Percentiles rank a stretch among this genome's conserved stretches.
phyloP scores from a whole-genome alignment of 1,140 invertebrate species.

The Diploscapter pachys region DNA sequence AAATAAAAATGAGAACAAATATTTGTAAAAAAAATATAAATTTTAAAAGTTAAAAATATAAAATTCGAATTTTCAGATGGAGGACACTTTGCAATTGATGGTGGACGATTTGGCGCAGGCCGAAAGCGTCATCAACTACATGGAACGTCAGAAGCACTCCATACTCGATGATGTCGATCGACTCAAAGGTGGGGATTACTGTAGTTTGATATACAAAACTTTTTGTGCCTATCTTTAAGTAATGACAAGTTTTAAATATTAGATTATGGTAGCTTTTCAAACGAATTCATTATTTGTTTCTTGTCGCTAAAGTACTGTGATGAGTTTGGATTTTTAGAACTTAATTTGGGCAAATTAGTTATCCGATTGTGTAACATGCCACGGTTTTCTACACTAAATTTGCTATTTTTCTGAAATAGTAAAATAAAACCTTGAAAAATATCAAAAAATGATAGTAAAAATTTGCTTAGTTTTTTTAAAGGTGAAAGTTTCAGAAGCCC shows the following conservation, averaged over 20 bases:
- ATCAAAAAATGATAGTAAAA: background rate
- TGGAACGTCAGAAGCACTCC: constrained; percentile 46
- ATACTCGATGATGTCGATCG: constrained; percentile 47
- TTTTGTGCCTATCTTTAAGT: no score
- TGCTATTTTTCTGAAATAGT: background rate
- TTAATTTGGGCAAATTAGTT: no score
- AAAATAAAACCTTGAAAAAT: no score
- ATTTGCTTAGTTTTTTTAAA: background rate
- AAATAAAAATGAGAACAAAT: no score
- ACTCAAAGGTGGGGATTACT: constrained; percentile 42
- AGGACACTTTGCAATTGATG: constrained; percentile 17
- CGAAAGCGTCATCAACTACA: constrained; percentile 33
- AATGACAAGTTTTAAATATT: constrained; percentile 5
- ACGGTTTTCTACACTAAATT: background rate
- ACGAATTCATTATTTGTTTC: constrained; percentile 10
- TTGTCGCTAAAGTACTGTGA: no score
- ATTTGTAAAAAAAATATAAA: no score
- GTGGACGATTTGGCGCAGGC: constrained; percentile 46
- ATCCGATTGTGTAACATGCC: no score
- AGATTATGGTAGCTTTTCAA: constrained; percentile 12
- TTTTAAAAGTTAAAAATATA: no score
- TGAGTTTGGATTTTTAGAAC: no score
- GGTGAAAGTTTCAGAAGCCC: constrained; percentile 44
- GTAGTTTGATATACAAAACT: no score
- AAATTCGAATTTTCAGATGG: no score